Evolutionary conservation across 1,140 invertebrate species (phyloP), one percentile per base, ranked within the genome.

Genomic region (Myzus persicae): DNA sequence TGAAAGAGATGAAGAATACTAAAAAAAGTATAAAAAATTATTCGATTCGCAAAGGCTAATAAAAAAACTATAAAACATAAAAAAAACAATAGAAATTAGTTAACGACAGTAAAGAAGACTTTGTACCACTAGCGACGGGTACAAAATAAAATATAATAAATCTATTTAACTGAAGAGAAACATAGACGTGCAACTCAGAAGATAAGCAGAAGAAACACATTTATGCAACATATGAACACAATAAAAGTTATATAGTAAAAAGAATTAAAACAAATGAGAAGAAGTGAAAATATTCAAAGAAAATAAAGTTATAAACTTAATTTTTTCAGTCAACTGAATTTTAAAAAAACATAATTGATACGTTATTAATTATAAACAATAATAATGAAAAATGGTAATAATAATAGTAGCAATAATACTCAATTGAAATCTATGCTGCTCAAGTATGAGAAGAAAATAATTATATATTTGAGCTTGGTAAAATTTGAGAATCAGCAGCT

Each of bases 231-330:
- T 38, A 51, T 4, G 46, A 89, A 51, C 51, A 90, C 26, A 59
- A 90, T 90, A 40, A 9, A 59, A 22, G 18, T 40, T 90, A 1
- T 59, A 38, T 31, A 59, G 14, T 26, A 7, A 59, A 59, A 67
- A n/a, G 4, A 90, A n/a, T 90, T 90, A 90, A 76, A 90, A 42
- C 26, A n/a, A 90, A 90, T 90, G 42, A 90, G 54, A 90, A 90
- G 14, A 89, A 51, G 42, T 38, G 0, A 20, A 87, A 88, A 51
- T 85, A 26, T 14, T 85, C 9, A 31, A 85, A 24, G 11, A 36
- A n/a, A 88, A 36, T 5, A 46, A 46, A 54, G 9, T 54, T 88
- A 54, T 38, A 89, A 89, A 51, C 88, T 89, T 89, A 26, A 38
- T 38, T 38, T 88, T 59, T 90, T 90, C 89, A 90, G 54, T 90